Percentiles rank a stretch among this genome's conserved stretches.
Evolutionary conservation across 37 sponge, comb jelly and placozoan species (phyloP).

Genomic region (Theonella swinhoei): DNA sequence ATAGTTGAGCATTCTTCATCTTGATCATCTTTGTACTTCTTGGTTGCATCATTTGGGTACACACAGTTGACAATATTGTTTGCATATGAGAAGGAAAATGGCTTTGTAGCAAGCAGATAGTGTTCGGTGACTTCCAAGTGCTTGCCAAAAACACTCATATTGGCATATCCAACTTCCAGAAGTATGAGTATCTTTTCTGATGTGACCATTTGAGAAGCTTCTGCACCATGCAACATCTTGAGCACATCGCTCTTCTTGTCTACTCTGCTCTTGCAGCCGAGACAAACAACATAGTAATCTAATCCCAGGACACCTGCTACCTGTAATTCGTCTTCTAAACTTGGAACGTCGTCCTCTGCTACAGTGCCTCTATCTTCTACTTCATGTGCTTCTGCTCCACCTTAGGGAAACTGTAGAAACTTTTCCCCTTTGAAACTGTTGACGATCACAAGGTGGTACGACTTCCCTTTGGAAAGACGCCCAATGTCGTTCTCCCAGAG

Average conservation of each 20-base stretch:
- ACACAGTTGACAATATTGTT: constrained; percentile 5
- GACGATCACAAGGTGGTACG: no score
- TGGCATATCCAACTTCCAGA: constrained; percentile 10
- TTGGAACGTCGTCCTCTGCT: no score
- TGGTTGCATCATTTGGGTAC: constrained; percentile 3
- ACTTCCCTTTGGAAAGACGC: no score
- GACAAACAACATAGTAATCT: no score
- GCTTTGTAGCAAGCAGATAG: constrained; percentile 7
- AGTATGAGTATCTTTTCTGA: constrained; percentile 7
- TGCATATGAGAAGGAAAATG: constrained; percentile 3
- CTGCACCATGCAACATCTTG: constrained; percentile 12
- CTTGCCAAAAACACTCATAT: constrained; percentile 9
- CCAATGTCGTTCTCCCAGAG: no score
- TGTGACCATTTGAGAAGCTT: constrained; percentile 6
- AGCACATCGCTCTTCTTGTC: constrained; percentile 13
- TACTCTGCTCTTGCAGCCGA: no score
- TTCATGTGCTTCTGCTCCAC: no score
- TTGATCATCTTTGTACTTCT: constrained; percentile 5
- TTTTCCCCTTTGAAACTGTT: no score
- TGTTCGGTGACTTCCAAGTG: constrained; percentile 15
- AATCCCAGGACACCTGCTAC: no score
- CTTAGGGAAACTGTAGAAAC: no score
- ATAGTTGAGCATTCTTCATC: constrained; percentile 13
- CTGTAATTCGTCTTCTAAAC: no score
- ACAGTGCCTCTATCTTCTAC: no score